Conservation (phyloP, 2,888 invertebrate species). For the Clusia tigrina region DNA sequence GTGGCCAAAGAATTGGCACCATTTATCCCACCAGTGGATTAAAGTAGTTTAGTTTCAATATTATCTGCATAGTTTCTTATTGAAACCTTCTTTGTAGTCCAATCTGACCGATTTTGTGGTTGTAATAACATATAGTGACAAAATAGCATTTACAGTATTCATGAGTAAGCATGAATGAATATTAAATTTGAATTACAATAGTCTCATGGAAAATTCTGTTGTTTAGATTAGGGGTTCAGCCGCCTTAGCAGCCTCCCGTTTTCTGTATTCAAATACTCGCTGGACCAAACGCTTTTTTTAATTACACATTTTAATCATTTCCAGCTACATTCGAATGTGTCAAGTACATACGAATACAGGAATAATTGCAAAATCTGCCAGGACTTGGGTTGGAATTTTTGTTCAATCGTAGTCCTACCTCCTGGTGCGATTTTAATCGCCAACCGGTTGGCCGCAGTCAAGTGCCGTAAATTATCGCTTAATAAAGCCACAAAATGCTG, state of each 20-base stretch:
- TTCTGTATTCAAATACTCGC: no score
- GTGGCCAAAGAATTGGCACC: neutral
- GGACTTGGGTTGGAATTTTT: no score
- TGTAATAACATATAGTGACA: no score
- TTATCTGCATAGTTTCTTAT: neutral
- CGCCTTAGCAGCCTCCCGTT: no score
- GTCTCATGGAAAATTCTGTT: no score
- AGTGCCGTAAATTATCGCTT: slow-evolving; percentile 34
- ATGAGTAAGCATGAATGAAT: no score
- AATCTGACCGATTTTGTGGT: neutral
- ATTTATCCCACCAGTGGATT: no score
- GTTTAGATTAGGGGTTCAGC: neutral
- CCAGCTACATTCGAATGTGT: neutral
- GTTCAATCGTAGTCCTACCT: no score
- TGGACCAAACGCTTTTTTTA: no score
- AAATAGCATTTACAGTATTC: no score
- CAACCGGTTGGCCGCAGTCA: slow-evolving; percentile 21
- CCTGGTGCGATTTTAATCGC: slow-evolving; percentile 32
- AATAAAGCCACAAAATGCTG: slow-evolving; percentile 32
- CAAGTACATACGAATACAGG: neutral
- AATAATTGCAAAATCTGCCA: neutral
- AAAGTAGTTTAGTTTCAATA: no score
- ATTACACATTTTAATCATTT: slow-evolving; percentile 4
- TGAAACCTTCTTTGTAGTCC: neutral
- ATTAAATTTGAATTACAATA: no score